A percentile compares a stretch with the other conserved stretches of the same genome.
Evolutionary conservation across 2,113 vertebrate species (phyloP).

Genomic region (Anser cygnoides): DNA sequence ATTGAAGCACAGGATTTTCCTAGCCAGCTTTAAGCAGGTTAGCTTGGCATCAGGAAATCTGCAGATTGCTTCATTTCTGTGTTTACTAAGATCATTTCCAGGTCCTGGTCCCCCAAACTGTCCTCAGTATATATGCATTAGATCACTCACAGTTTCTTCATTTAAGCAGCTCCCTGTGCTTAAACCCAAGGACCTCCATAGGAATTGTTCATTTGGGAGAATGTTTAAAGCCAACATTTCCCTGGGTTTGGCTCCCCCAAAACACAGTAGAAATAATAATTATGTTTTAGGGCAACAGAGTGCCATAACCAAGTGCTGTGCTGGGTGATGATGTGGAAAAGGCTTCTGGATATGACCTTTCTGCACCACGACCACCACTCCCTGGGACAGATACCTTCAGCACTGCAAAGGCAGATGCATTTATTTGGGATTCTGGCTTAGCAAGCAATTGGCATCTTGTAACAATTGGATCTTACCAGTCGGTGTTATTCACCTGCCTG

Average conservation of each 20-base stretch:
- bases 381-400: not conserved
- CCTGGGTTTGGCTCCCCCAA: not conserved
- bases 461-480: not conserved
- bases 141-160: not conserved
- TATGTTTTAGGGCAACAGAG: rapidly evolving
- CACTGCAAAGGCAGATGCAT: not conserved
- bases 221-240: not conserved
- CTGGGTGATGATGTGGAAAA: not conserved
- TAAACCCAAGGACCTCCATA: not conserved
- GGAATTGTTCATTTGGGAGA: rapidly evolving
- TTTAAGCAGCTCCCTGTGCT: not conserved
- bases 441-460: not conserved
- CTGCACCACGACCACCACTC: not conserved
- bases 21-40: not conserved
- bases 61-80: not conserved
- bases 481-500: not conserved
- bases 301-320: not conserved
- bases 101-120: not conserved
- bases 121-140: not conserved
- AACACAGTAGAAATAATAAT: not conserved
- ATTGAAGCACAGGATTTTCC: not conserved
- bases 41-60: not conserved
- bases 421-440: not conserved
- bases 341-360: not conserved
- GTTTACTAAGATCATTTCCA: not conserved